Evolutionary conservation across 2,888 invertebrate species (phyloP), one percentile per base, ranked within the genome.

Genomic region (Cryptosula pallasiana): DNA sequence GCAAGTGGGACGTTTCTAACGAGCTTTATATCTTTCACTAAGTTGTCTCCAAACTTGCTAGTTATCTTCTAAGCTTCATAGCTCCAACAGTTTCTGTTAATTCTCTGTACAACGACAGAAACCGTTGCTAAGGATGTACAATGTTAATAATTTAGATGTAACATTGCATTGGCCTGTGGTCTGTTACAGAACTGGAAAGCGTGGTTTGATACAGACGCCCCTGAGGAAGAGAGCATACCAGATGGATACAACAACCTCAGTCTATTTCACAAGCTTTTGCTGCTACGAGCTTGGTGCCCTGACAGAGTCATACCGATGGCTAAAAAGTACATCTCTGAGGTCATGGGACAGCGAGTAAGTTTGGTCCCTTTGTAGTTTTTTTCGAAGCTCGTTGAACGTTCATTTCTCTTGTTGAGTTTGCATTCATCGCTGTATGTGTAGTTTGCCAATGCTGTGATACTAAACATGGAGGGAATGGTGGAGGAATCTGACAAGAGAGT

Each of bases 381-480:
- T n/a, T n/a, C n/a, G n/a, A n/a, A n/a, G n/a, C n/a, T n/a, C n/a
- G n/a, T n/a, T n/a, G n/a, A n/a, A n/a, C n/a, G n/a, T n/a, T n/a
- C n/a, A n/a, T n/a, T n/a, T n/a, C n/a, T n/a, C n/a, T n/a, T n/a
- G n/a, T n/a, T n/a, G n/a, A n/a, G n/a, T 36, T 73, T 55, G 71
- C 35, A 57, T 57, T 5, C 25, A 13, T 57, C 5, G 5, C 20
- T 25, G 25, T 25, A 57, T 25, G 72, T 75, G 3, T 75, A 82
- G 81, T 85, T 79, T 81, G 94, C 94, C 0, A 95, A 97, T 86
- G 92, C 94, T 69, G 91, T 91, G 77, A 94, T 96, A 76, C 87
- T 97, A 32, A 95, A 97, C 85, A 87, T 97, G 76, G 96, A 97
- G 83, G 88, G 88, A 0, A 94, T 94, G 54, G 94, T 93, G 92